Conservation (phyloP, 2,888 invertebrate genomes). For the Diadegma fenestrale region DNA sequence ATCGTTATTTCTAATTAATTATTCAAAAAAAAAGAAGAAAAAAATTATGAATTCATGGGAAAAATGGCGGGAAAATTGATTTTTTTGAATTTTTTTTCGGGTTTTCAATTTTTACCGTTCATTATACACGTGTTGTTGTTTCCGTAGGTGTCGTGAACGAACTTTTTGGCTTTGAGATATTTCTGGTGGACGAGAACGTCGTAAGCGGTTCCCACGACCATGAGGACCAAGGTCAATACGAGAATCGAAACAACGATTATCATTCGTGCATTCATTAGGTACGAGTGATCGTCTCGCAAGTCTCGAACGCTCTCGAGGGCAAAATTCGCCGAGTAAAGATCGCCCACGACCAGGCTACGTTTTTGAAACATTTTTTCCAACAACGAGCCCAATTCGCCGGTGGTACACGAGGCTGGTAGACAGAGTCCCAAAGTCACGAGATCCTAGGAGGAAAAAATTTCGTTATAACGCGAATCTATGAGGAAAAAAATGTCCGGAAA, state of each 20-base stretch:
- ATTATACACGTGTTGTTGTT: constrained; percentile 71
- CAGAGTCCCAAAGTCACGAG: constrained; percentile 86
- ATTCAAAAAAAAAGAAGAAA: not conserved
- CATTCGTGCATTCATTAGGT: constrained; percentile 80
- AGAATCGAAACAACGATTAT: constrained; percentile 78
- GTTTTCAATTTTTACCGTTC: constrained; percentile 63
- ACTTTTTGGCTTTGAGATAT: constrained; percentile 58
- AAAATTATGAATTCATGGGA: not conserved
- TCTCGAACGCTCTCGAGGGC: constrained; percentile 79
- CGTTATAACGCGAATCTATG: not conserved
- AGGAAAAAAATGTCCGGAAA: constrained; percentile 2
- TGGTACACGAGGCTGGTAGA: constrained; percentile 85
- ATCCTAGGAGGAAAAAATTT: constrained; percentile 79
- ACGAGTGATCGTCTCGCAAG: constrained; percentile 77
- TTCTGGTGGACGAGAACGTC: constrained; percentile 79
- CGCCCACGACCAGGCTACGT: constrained; percentile 79
- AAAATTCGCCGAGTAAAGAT: constrained; percentile 82
- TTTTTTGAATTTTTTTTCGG: not conserved
- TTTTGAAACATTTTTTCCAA: constrained; percentile 79
- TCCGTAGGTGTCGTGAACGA: constrained; percentile 41
- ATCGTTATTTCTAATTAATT: not conserved
- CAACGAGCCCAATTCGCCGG: constrained; percentile 80
- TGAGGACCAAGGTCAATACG: constrained; percentile 73
- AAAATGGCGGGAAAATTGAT: not conserved
- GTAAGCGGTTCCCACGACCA: constrained; percentile 81